Percentiles rank a stretch among this genome's conserved stretches.
phyloP scores from a whole-genome alignment of 2,113 vertebrate species.

The Poecile atricapillus region DNA sequence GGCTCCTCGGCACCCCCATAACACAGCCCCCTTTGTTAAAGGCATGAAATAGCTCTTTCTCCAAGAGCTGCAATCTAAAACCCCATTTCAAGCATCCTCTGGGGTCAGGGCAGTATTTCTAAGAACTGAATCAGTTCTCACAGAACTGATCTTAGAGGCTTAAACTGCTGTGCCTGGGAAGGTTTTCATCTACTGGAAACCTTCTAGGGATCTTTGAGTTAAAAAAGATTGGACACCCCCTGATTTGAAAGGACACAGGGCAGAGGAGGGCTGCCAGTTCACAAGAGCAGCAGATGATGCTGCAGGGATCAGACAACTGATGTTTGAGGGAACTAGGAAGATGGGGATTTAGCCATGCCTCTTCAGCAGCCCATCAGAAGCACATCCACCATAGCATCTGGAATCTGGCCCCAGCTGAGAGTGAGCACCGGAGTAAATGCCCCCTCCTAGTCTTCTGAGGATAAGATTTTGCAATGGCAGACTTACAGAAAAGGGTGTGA shows the following conservation, averaged over 20 bases:
- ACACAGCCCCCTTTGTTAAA: conserved; percentile 30
- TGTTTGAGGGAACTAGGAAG: neutral
- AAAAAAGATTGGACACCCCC: neutral
- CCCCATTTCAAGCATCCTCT: neutral
- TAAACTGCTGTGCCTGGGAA: neutral
- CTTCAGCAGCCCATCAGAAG: neutral
- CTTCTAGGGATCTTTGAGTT: neutral
- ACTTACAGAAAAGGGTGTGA: neutral
- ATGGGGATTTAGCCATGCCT: neutral
- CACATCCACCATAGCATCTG: accelerated
- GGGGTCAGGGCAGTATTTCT: conserved; percentile 6
- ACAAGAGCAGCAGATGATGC: neutral
- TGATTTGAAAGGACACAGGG: neutral
- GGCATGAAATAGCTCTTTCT: conserved; percentile 34
- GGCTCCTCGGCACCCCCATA: neutral
- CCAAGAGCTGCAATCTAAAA: neutral
- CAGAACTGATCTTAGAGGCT: neutral
- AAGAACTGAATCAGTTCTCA: neutral
- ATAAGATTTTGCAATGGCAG: neutral
- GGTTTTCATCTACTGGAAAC: neutral
- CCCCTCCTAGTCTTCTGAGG: neutral
- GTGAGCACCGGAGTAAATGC: neutral
- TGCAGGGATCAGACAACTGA: neutral
- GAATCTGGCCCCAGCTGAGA: conserved; percentile 14
- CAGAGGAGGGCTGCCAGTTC: neutral